These are phyloP conservation scores for Sardinella longiceps DNA, from an alignment of 2,797 vertebrate species.

Conservation along the genomic window DNA sequence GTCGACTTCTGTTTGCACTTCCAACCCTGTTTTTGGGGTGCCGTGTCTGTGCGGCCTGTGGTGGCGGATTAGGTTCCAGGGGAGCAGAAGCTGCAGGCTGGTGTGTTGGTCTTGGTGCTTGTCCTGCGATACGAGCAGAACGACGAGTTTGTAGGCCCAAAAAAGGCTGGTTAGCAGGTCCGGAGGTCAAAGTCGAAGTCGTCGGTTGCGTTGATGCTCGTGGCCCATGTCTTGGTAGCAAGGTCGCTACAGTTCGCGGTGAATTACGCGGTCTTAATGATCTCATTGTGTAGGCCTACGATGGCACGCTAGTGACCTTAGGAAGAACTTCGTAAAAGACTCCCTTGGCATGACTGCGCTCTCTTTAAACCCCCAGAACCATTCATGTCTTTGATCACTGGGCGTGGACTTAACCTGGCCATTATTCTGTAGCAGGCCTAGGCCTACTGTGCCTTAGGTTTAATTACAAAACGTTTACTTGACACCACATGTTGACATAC, in stretches of 20 bases:
- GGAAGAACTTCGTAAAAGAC: not conserved
- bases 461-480: not conserved
- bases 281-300: not conserved
- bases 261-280: not conserved
- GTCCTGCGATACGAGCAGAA: not conserved
- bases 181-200: not conserved
- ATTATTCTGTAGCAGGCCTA: not conserved
- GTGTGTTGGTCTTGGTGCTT: not conserved
- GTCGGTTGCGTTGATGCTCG: not conserved
- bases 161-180: not conserved
- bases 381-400: not conserved
- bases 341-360: not conserved
- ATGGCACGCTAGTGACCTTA: not conserved
- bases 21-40: constrained; percentile 8
- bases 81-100: not conserved
- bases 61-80: not conserved
- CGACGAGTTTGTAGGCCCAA: not conserved
- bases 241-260: not conserved
- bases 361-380: not conserved
- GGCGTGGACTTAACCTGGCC: not conserved
- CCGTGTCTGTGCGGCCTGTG: not conserved
- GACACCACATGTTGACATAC: not conserved
- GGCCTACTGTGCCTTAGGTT: not conserved
- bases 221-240: not conserved
- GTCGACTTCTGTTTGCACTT: not conserved